Evolutionary conservation across 2,888 invertebrate genomes (phyloP).

Genomic region (Nephrotoma guestfalica): DNA sequence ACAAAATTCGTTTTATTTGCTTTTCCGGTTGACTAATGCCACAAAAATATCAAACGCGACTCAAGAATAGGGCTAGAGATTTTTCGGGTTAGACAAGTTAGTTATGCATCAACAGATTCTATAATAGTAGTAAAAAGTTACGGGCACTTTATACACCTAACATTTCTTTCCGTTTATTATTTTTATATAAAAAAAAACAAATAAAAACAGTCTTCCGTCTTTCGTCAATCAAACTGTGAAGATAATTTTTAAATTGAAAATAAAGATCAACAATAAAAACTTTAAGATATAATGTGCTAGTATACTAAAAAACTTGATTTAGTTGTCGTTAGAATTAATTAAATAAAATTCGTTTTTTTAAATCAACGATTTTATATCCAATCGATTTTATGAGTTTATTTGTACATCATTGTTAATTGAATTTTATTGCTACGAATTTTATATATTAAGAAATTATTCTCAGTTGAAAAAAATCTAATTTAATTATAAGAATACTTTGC

Average conservation of each 20-base stretch:
- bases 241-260: neutral
- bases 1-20: neutral
- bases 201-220: neutral
- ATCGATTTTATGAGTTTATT: neutral
- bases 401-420: neutral
- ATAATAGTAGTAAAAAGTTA: neutral
- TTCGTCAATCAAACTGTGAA: neutral
- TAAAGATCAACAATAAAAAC: neutral
- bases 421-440: neutral
- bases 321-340: neutral
- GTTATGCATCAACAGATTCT: neutral
- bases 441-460: neutral
- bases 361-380: neutral
- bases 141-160: neutral
- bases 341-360: neutral
- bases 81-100: neutral
- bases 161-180: neutral
- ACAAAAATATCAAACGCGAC: neutral
- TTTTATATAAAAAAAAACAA: neutral
- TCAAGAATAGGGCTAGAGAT: neutral
- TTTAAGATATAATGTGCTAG: neutral
- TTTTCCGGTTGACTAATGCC: neutral
- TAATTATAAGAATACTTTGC: neutral
- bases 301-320: neutral
- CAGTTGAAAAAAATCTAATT: neutral